These are phyloP conservation scores for Centruroides vittatus DNA, from an alignment of 1,140 invertebrate genomes.

Conservation along the genomic window DNA sequence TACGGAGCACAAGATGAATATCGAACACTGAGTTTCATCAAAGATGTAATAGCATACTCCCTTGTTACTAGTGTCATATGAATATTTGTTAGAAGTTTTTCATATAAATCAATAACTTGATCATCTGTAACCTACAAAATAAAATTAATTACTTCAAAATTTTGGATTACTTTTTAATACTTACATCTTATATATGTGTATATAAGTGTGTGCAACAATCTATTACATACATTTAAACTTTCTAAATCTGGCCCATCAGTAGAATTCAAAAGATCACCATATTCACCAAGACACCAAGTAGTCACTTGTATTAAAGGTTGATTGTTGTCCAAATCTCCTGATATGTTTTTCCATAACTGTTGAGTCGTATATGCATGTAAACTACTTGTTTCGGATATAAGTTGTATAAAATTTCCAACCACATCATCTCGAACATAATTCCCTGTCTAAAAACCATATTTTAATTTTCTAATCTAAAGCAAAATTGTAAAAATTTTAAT, in stretches of 20 bases:
- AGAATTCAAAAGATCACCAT: slow-evolving; percentile 69
- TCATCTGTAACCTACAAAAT: slow-evolving; percentile 39
- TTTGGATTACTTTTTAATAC: not conserved
- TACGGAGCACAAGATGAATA: slow-evolving; percentile 26
- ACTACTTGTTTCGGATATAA: slow-evolving; percentile 53
- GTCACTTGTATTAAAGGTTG: slow-evolving; percentile 75
- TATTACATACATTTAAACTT: slow-evolving; percentile 16
- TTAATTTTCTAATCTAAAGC: slow-evolving; percentile 34
- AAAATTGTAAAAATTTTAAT: not conserved
- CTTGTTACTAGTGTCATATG: slow-evolving; percentile 81
- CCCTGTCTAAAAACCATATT: slow-evolving; percentile 51
- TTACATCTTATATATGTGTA: too few species aligned
- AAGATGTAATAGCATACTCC: slow-evolving; percentile 80
- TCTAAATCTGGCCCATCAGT: slow-evolving; percentile 22
- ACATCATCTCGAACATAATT: slow-evolving; percentile 96
- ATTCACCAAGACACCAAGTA: slow-evolving; percentile 95
- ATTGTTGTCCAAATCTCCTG: slow-evolving; percentile 40
- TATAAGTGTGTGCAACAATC: too few species aligned
- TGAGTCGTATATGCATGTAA: slow-evolving; percentile 77
- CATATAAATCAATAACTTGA: slow-evolving; percentile 77
- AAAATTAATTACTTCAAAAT: not conserved
- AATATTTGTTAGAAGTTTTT: slow-evolving; percentile 74
- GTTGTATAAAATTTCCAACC: slow-evolving; percentile 84
- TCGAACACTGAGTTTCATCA: slow-evolving; percentile 85
- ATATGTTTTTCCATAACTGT: slow-evolving; percentile 69